These are phyloP conservation scores for Cotesia congregata DNA, from an alignment of 2,888 invertebrate genomes.

Conservation along the genomic window DNA sequence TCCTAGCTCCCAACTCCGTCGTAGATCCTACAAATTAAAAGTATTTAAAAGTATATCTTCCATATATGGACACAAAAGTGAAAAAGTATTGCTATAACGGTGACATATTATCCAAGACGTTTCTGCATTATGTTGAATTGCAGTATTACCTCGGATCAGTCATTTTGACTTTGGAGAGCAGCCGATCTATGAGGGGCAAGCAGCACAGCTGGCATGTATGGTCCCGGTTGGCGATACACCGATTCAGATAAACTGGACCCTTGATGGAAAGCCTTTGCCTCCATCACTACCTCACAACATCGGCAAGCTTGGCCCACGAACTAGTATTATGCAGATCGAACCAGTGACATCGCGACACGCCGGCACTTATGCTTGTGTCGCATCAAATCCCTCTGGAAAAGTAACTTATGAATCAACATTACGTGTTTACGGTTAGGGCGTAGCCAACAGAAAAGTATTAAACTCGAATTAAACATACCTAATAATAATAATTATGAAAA, in stretches of 20 bases:
- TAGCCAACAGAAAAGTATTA: constrained; percentile 34
- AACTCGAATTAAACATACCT: constrained; percentile 17
- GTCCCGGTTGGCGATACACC: constrained; percentile 75
- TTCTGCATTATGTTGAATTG: constrained; percentile 63
- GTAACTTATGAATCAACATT: constrained; percentile 72
- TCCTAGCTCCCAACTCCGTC: constrained; percentile 9
- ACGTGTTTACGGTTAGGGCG: constrained; percentile 75
- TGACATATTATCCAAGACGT: constrained; percentile 16
- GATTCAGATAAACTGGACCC: constrained; percentile 73
- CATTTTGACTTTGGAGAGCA: constrained; percentile 85
- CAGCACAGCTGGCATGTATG: constrained; percentile 81
- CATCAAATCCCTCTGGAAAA: constrained; percentile 74
- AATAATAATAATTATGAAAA: constrained; percentile 11
- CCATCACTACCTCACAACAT: constrained; percentile 65
- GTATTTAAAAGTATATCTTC: not conserved
- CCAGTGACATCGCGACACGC: constrained; percentile 70
- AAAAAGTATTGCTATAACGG: not conserved
- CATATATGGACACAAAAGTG: not conserved
- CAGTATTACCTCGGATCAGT: constrained; percentile 86
- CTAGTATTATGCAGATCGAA: constrained; percentile 70
- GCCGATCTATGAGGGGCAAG: constrained; percentile 84
- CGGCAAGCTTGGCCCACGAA: constrained; percentile 65
- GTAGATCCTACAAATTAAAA: not conserved
- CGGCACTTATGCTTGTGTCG: constrained; percentile 75
- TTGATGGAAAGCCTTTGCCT: constrained; percentile 70